Conservation (phyloP, 2,797 vertebrate genomes). For the Discoglossus pictus region DNA sequence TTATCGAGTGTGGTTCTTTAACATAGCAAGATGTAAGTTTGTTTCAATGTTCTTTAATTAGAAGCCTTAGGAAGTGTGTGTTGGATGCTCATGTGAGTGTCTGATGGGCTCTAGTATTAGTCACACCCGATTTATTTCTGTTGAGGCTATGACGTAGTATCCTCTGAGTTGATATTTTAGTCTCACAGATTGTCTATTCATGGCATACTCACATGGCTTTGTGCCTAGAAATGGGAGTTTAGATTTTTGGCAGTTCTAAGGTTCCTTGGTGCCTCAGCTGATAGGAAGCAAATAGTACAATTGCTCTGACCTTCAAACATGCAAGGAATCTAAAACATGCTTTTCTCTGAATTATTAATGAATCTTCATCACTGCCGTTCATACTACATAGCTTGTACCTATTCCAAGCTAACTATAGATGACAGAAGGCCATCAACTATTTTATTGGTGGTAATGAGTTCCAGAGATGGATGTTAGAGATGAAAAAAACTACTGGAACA, state of each 20-base stretch:
- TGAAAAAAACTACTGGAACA: too few species aligned
- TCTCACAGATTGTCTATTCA: conserved; percentile 31
- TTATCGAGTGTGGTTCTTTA: too few species aligned
- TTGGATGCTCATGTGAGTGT: too few species aligned
- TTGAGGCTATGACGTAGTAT: neutral
- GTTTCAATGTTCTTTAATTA: too few species aligned
- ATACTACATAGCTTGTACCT: neutral
- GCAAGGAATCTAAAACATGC: neutral
- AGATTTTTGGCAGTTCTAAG: conserved; percentile 23
- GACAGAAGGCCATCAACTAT: too few species aligned
- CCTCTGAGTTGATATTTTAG: conserved; percentile 24
- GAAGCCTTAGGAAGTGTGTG: too few species aligned
- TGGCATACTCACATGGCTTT: conserved; percentile 10
- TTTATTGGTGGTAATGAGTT: too few species aligned
- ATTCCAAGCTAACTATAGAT: too few species aligned
- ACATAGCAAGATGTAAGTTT: too few species aligned
- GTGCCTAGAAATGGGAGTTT: conserved; percentile 36
- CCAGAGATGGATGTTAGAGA: too few species aligned
- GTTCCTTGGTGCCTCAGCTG: conserved; percentile 4
- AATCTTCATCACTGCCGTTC: neutral
- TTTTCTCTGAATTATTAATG: neutral
- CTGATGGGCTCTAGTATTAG: too few species aligned
- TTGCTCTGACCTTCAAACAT: conserved; percentile 7
- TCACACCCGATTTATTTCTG: neutral
- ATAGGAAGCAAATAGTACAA: conserved; percentile 6